Percentiles rank a stretch among this genome's conserved stretches.
phyloP scores from a whole-genome alignment of 2,888 invertebrate genomes.

The Scaptomyza polygonia region DNA sequence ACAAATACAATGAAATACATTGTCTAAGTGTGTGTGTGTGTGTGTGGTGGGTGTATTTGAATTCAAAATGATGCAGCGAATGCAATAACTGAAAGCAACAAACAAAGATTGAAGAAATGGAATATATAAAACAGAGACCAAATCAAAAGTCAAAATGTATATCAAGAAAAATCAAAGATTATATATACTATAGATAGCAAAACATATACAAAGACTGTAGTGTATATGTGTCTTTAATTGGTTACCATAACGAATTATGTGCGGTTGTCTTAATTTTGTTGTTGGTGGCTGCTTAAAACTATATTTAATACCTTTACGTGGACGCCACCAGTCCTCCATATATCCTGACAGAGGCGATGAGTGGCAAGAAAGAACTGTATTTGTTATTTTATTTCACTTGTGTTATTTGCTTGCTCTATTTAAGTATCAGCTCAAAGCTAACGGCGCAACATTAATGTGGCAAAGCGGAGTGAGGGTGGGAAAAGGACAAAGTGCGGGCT shows the following conservation, averaged over 20 bases:
- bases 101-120: background rate
- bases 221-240: slow-evolving; percentile 1
- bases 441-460: slow-evolving; percentile 35
- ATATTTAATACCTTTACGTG: slow-evolving; percentile 93
- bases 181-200: slow-evolving; percentile 3
- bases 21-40: slow-evolving; percentile 4
- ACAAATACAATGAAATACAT: slow-evolving; percentile 23
- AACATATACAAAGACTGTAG: slow-evolving; percentile 2
- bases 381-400: slow-evolving; percentile 85
- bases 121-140: slow-evolving; percentile 3
- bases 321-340: slow-evolving; percentile 99
- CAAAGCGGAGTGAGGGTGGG: background rate
- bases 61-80: background rate
- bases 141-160: slow-evolving; percentile 3
- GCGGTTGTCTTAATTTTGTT: slow-evolving; percentile 41
- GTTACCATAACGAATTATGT: slow-evolving; percentile 42
- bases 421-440: slow-evolving; percentile 1
- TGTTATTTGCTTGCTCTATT: slow-evolving; percentile 43
- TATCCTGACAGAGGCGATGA: slow-evolving; percentile 98
- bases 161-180: slow-evolving; percentile 1
- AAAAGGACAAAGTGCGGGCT: background rate
- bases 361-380: slow-evolving; percentile 88
- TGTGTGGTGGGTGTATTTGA: background rate
- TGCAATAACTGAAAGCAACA: slow-evolving; percentile 15
- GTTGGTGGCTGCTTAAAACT: slow-evolving; percentile 57